Percentiles rank a stretch among this genome's conserved stretches.
Conservation (phyloP, 2,113 vertebrate species). For the Lepisosteus oculatus region DNA sequence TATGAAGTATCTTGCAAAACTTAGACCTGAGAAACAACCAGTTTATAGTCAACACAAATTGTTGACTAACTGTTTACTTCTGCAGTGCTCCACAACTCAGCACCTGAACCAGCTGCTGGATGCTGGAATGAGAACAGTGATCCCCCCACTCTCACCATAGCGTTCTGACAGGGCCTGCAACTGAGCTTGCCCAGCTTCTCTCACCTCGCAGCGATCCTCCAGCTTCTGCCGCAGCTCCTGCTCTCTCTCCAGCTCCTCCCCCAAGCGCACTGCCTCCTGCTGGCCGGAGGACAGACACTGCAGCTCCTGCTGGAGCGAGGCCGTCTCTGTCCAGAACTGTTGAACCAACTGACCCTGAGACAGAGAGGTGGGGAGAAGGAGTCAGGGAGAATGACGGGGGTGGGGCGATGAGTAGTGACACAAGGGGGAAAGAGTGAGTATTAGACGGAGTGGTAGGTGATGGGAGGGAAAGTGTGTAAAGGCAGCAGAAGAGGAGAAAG, state of each 20-base stretch:
- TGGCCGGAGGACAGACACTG: constrained; percentile 51
- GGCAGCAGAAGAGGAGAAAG: no score
- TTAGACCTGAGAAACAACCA: no score
- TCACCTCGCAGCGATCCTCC: constrained; percentile 50
- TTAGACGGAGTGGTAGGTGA: background rate
- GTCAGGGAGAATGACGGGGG: no score
- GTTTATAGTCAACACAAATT: no score
- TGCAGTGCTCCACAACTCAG: no score
- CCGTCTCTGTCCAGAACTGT: constrained; percentile 49
- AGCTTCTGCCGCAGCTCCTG: constrained; percentile 39
- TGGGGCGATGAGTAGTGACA: no score
- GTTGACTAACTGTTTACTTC: no score
- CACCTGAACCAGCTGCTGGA: no score
- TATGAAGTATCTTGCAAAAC: no score
- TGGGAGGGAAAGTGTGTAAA: background rate
- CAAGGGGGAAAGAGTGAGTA: background rate
- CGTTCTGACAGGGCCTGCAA: no score
- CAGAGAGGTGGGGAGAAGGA: background rate
- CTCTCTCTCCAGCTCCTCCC: constrained; percentile 42
- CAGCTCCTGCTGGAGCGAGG: constrained; percentile 51
- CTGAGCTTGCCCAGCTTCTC: background rate
- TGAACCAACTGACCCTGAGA: constrained; percentile 53
- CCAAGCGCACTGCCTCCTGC: constrained; percentile 25
- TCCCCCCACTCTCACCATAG: no score
- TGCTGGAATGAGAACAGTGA: no score